Evolutionary conservation across 2,888 invertebrate species (phyloP).

Genomic region (Synanthedon myopaeformis): DNA sequence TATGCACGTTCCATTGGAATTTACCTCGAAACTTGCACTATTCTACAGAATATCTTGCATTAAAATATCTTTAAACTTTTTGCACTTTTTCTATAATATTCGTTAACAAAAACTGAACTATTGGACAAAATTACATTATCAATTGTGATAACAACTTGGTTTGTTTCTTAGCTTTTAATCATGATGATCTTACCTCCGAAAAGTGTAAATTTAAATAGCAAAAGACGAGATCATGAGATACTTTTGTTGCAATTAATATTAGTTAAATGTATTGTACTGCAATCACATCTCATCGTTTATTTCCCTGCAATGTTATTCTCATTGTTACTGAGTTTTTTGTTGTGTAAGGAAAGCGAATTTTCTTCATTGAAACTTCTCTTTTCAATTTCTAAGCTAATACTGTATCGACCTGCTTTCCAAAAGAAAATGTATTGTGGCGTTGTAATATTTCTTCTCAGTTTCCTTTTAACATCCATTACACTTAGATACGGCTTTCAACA

Average conservation of each 20-base stretch:
- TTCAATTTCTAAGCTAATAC: conserved; percentile 26
- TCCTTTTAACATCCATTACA: neutral
- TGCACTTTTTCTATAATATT: too few species aligned
- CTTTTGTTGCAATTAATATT: neutral
- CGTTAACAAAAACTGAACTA: too few species aligned
- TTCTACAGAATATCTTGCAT: neutral
- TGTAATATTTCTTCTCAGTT: neutral
- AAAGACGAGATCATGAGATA: too few species aligned
- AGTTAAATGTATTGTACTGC: neutral
- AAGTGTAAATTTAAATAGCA: too few species aligned
- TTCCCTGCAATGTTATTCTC: conserved; percentile 14
- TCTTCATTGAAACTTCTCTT: conserved; percentile 10
- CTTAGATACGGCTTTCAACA: too few species aligned
- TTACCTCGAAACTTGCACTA: conserved; percentile 1
- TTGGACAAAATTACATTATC: too few species aligned
- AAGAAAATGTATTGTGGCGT: conserved; percentile 28
- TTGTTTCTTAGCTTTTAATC: too few species aligned
- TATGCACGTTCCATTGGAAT: neutral
- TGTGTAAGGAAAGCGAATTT: conserved; percentile 30
- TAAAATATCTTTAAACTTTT: too few species aligned
- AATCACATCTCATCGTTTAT: neutral
- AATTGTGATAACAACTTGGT: too few species aligned
- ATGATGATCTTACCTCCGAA: too few species aligned
- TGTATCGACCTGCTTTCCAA: conserved; percentile 37
- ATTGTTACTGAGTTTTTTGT: conserved; percentile 19